These are phyloP conservation scores for Sinocyclocheilus grahami DNA, from an alignment of 2,113 vertebrate genomes.

Conservation along the genomic window DNA sequence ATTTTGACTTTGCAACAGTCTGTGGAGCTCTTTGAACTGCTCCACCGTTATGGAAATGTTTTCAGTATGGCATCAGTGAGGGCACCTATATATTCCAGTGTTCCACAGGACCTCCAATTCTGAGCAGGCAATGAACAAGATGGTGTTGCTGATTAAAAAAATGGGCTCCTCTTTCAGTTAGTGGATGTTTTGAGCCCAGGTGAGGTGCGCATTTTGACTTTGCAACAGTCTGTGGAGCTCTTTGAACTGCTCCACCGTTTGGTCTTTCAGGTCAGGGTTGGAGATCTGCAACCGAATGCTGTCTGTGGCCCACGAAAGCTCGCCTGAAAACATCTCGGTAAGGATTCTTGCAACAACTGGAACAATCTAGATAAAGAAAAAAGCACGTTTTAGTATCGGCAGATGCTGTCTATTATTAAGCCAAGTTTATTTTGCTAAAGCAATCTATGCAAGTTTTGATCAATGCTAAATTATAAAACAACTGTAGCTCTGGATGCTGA, in stretches of 20 bases:
- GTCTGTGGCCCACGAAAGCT: constrained; percentile 90
- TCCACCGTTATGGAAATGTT: constrained; percentile 76
- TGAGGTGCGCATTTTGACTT: constrained; percentile 79
- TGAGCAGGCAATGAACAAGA: not conserved
- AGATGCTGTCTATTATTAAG: no score
- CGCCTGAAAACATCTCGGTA: constrained; percentile 94
- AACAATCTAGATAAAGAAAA: constrained; percentile 79
- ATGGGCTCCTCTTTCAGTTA: constrained; percentile 46
- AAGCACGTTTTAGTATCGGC: no score
- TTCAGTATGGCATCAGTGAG: not conserved
- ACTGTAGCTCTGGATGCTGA: not conserved
- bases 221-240: constrained; percentile 92
- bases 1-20: constrained; percentile 87
- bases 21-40: constrained; percentile 94
- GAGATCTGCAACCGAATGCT: constrained; percentile 94
- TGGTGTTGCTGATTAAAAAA: not conserved
- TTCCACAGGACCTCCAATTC: not conserved
- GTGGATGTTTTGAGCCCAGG: constrained; percentile 73
- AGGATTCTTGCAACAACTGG: constrained; percentile 90
- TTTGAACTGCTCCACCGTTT: constrained; percentile 91
- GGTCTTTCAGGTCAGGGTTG: constrained; percentile 92
- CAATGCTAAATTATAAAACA: no score
- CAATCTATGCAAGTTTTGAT: not conserved
- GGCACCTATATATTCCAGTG: not conserved
- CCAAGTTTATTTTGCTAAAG: not conserved